Conservation (phyloP, 2,113 vertebrate genomes). For the Podocnemis expansa region DNA sequence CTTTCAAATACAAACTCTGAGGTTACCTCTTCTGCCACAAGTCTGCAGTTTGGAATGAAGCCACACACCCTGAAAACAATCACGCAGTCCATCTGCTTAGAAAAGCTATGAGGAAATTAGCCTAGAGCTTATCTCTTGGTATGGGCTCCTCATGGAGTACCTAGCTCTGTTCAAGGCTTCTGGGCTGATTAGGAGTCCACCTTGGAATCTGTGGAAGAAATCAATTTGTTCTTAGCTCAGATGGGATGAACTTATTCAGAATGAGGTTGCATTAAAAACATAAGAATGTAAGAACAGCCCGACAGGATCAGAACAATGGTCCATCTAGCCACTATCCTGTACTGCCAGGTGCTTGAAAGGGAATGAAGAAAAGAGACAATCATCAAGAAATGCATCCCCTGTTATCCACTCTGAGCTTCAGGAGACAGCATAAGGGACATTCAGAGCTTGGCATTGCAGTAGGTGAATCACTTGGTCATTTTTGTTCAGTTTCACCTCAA, state of each 20-base stretch:
- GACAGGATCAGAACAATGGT: not conserved
- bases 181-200: not conserved
- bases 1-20: too few species aligned
- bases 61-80: not conserved
- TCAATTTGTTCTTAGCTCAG: not conserved
- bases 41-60: not conserved
- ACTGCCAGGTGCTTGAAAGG: not conserved
- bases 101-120: not conserved
- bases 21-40: not conserved
- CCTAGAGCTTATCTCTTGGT: not conserved
- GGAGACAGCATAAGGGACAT: not conserved
- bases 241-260: not conserved
- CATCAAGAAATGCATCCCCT: not conserved
- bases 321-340: not conserved
- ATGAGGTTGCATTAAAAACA: not conserved
- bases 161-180: not conserved
- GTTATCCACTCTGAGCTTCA: not conserved
- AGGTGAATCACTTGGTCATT: not conserved
- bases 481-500: not conserved
- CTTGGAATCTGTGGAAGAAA: not conserved
- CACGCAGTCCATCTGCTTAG: not conserved
- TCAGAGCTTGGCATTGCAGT: accelerated
- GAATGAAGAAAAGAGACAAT: not conserved
- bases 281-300: not conserved
- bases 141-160: not conserved